phyloP scores from a whole-genome alignment of 1,140 invertebrate species.

The Solenopsis invicta region DNA sequence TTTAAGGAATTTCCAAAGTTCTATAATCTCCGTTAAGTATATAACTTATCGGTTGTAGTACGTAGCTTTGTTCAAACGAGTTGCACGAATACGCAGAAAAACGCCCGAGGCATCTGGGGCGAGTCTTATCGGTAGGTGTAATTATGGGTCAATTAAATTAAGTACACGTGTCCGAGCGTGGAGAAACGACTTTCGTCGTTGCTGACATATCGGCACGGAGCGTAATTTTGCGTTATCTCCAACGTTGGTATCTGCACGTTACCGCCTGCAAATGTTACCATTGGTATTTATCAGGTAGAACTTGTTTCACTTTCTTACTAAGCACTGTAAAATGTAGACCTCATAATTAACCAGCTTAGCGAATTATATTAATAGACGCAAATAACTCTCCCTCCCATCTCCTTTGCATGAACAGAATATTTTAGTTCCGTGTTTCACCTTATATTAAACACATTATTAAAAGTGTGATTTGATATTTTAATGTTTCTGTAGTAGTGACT shows the following conservation, averaged over 20 bases:
- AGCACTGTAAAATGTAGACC: not conserved
- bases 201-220: conserved; percentile 36
- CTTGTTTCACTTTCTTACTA: conserved; percentile 36
- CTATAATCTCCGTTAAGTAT: not conserved
- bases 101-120: conserved; percentile 1
- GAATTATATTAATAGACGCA: conserved; percentile 27
- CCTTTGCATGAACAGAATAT: not conserved
- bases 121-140: conserved; percentile 49
- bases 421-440: not conserved
- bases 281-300: conserved; percentile 20
- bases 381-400: not conserved
- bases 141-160: conserved; percentile 67
- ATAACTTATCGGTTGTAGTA: not conserved
- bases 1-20: not conserved
- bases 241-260: conserved; percentile 18
- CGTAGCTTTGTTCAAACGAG: conserved; percentile 16
- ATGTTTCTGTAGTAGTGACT: not conserved
- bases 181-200: conserved; percentile 52
- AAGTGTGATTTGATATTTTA: not conserved
- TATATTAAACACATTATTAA: not conserved
- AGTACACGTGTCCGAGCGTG: conserved; percentile 37
- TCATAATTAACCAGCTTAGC: conserved; percentile 20
- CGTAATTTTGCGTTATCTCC: conserved; percentile 26
- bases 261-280: conserved; percentile 41
- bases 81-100: conserved; percentile 36